Base-by-base conservation (phyloP, 2,113 vertebrate genomes). In the Prinia subflava region DNA sequence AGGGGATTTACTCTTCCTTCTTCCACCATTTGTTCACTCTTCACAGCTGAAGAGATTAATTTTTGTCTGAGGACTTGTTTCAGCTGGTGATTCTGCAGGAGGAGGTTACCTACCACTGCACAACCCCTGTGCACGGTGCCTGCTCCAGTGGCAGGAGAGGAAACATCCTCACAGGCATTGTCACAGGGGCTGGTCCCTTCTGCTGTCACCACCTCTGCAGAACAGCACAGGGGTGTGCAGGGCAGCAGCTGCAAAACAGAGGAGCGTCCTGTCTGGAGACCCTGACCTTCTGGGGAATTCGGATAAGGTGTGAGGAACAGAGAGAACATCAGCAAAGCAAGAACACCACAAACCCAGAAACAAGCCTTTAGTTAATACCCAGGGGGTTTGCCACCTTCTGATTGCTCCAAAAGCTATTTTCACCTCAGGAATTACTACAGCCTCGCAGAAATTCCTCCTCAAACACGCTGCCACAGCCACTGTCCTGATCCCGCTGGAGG, bases 331-430 rank as follows among this genome's bases (percentile, higher is more conserved):
- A 71, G 19, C 73, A 49, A 89, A 71, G 52, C 52, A 13, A 59
- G 53, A 41, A 80, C 62, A 81, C 24, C 39, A 33, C 52, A 77
- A 91, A 55, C 30, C 16, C 69, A 81, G 76, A 52, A 81, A 67
- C 27, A 23, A 13, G 35, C 35, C 42, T 4, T 33, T 67, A 71
- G n/a, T 17, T 59, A 33, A 44, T 41, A 10, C 39, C 52, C 63
- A 17, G 28, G 42, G 56, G 27, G 2, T 27, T 63, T 84, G 64
- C 31, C 5, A 18, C 77, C 33, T 94, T 70, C 83, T 92, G 68
- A 64, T 84, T 52, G 24, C 56, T 92, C 80, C 68, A 64, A 64
- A 93, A 94, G 69, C 93, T 83, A 75, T 94, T 92, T 94, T 93
- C 95, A 83, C 89, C 28, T 84, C 69, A 30, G 68, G 24, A 74